These are phyloP conservation scores for Odontocolon sp. DNA, from an alignment of 2,888 invertebrate genomes.

Conservation along the genomic window DNA sequence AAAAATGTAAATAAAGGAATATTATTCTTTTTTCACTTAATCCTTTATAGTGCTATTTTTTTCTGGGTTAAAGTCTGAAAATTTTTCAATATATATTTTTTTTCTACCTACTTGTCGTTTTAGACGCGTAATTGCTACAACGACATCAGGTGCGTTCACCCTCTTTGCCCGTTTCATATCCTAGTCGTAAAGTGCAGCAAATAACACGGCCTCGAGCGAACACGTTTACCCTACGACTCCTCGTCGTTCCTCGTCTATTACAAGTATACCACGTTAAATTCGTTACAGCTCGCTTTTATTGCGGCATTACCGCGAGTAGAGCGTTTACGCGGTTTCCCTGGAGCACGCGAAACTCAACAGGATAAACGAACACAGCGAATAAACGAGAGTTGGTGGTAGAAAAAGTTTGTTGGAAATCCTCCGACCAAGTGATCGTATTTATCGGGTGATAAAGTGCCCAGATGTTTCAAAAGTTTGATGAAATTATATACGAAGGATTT, in stretches of 20 bases:
- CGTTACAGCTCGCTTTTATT: conserved; percentile 46
- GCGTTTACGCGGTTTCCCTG: conserved; percentile 29
- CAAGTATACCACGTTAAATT: conserved; percentile 40
- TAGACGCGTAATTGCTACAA: neutral
- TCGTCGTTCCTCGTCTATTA: conserved; percentile 11
- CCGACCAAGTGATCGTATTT: no score
- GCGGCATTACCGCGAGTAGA: conserved; percentile 21
- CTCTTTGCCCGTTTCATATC: conserved; percentile 44
- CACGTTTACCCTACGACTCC: neutral
- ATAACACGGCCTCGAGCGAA: neutral
- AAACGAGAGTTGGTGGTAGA: neutral
- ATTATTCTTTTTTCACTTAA: conserved; percentile 10
- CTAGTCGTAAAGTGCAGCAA: conserved; percentile 45
- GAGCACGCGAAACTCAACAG: conserved; percentile 13
- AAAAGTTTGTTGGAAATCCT: neutral
- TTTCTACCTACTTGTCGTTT: neutral
- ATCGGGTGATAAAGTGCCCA: neutral
- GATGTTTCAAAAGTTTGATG: no score
- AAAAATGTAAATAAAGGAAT: neutral
- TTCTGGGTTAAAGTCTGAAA: neutral
- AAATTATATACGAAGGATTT: no score
- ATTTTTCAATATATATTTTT: neutral
- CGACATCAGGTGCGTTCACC: conserved; percentile 42
- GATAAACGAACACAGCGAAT: neutral
- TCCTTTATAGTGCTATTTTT: conserved; percentile 14